phyloP scores from a whole-genome alignment of 2,888 invertebrate genomes.

The Macrophya alboannulata region DNA sequence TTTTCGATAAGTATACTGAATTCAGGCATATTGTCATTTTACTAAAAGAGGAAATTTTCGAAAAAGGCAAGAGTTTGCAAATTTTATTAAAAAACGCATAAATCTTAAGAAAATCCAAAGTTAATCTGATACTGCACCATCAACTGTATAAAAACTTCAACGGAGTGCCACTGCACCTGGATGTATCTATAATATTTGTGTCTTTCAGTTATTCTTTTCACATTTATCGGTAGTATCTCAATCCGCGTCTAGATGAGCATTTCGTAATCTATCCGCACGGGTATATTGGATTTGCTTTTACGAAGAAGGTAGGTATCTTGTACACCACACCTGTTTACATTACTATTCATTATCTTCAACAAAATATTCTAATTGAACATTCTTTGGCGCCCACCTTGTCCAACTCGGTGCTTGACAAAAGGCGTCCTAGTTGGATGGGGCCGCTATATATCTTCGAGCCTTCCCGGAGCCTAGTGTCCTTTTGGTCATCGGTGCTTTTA shows the following conservation, averaged over 20 bases:
- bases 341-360: neutral
- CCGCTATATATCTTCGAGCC: neutral
- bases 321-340: neutral
- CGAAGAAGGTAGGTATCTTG: neutral
- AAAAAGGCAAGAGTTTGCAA: neutral
- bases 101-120: neutral
- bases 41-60: neutral
- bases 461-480: neutral
- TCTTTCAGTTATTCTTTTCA: no score
- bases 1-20: neutral
- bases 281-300: neutral
- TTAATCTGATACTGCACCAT: neutral
- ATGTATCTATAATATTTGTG: no score
- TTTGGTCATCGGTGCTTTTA: slow-evolving; percentile 8
- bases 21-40: neutral
- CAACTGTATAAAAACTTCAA: no score
- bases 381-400: neutral
- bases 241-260: neutral
- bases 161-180: no score
- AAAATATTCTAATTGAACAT: slow-evolving; percentile 18
- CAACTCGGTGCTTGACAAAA: slow-evolving; percentile 6
- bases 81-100: neutral
- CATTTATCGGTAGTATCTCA: no score
- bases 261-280: neutral
- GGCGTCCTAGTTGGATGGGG: neutral